phyloP scores from a whole-genome alignment of 1,140 invertebrate species.

The Planococcus citri region DNA sequence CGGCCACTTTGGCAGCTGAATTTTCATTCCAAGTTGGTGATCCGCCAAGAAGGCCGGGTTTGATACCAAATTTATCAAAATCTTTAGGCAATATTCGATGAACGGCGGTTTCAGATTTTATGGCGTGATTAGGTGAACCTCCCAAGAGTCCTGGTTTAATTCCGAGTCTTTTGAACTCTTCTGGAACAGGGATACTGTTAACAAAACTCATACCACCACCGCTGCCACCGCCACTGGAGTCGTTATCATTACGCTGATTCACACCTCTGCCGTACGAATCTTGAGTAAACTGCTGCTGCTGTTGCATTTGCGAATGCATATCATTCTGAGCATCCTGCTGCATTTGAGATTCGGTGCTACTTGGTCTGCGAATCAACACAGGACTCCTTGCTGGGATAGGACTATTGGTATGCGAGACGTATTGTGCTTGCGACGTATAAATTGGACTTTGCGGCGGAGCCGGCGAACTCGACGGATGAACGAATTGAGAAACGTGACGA shows the following conservation, averaged over 20 bases:
- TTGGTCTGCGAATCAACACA: neutral
- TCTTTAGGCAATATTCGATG: neutral
- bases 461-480: constrained; percentile 33
- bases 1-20: neutral
- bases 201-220: neutral
- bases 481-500: constrained; percentile 32
- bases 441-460: constrained; percentile 17
- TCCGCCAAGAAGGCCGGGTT: neutral
- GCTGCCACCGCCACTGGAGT: neutral
- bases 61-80: neutral
- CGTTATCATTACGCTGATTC: neutral
- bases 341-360: neutral
- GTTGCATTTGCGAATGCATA: neutral
- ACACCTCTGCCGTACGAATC: neutral
- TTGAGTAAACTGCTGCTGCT: too few relatives aligned
- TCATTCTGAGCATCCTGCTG: neutral
- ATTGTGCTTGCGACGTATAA: neutral
- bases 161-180: neutral
- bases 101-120: neutral
- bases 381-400: constrained; percentile 23
- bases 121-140: neutral
- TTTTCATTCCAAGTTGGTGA: neutral
- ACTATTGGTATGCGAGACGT: constrained; percentile 5
- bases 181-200: neutral
- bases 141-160: neutral